Base-by-base conservation (phyloP, 2,797 vertebrate genomes). In the Muraenolepis orangiensis region DNA sequence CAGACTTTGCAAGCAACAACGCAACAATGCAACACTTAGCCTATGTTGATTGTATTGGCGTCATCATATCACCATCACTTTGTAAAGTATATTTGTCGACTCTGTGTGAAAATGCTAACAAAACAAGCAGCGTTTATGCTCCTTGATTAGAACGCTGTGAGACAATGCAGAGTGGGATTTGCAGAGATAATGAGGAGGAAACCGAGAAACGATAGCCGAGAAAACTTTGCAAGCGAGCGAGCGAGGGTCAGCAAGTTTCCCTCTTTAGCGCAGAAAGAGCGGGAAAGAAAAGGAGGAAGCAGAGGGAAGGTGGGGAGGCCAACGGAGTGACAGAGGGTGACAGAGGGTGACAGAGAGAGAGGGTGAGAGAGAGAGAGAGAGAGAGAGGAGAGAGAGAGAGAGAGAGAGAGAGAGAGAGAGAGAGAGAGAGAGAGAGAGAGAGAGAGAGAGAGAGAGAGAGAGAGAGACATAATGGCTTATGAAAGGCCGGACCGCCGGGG, bases 11-110 rank as follows among this genome's bases (percentile, higher is more conserved):
- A n/a, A n/a, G 76, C 46, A 73, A 67, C 76, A 78, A 75, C 76
- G 46, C 74, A 78, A 68, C 78, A 84, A 78, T 79, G 71, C 81
- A 51, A 57, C 13, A 46, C 42, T 46, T 46, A n/a, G n/a, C n/a
- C n/a, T n/a, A 31, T 77, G 73, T 66, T 77, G 76, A 82, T 87
- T 72, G n/a, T n/a, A n/a, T 69, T 34, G 81, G 2, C 38, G 10
- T 40, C 38, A 7, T 7, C n/a, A n/a, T 34, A 10, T 40, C 38
- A 40, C 38, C 12, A 46, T 46, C 6, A 4, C 82, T 74, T 77
- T 75, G 66, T 80, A 34, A 79, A 30, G 69, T 72, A 79, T 83
- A 74, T 82, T 80, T 68, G 13, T 14, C 32, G 70, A 29, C 1
- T 7, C 30, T 34, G 30, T 85, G 61, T 69, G 72, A 66, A 70